Evolutionary conservation across 2,797 vertebrate species (phyloP).

Genomic region (Paguma larvata): DNA sequence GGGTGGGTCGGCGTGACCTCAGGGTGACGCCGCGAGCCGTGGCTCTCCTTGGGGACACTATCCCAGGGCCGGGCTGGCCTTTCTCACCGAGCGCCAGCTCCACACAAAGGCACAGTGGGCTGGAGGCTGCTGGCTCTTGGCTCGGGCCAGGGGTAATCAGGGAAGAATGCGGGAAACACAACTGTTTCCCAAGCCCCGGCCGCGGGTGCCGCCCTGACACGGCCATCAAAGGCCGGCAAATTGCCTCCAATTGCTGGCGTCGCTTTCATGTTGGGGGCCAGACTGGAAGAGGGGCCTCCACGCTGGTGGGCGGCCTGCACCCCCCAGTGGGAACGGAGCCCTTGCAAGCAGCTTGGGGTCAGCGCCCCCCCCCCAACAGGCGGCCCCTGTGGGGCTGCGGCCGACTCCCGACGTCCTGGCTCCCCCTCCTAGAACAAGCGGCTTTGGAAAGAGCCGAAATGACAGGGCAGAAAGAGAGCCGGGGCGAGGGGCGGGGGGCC

Average conservation of each 20-base stretch:
- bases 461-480: neutral
- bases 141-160: constrained; percentile 89
- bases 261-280: constrained; percentile 91
- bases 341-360: constrained; percentile 86
- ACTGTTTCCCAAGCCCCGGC: constrained; percentile 90
- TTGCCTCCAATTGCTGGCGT: constrained; percentile 91
- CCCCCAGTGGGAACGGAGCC: constrained; percentile 86
- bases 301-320: constrained; percentile 44
- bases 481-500: neutral
- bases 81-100: constrained; percentile 85
- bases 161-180: constrained; percentile 91
- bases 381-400: constrained; percentile 86
- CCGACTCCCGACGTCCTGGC: constrained; percentile 86
- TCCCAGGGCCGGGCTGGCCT: constrained; percentile 85
- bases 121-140: constrained; percentile 88
- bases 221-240: constrained; percentile 91
- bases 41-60: constrained; percentile 82
- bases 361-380: constrained; percentile 75
- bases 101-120: constrained; percentile 87
- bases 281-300: constrained; percentile 87
- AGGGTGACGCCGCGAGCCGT: constrained; percentile 68
- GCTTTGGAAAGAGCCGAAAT: constrained; percentile 86
- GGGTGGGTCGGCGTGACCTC: constrained; percentile 68
- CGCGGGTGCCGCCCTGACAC: constrained; percentile 89
- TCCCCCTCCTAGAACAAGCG: constrained; percentile 85